These are phyloP conservation scores for Mobula hypostoma DNA, from an alignment of 2,113 vertebrate genomes.

Conservation along the genomic window DNA sequence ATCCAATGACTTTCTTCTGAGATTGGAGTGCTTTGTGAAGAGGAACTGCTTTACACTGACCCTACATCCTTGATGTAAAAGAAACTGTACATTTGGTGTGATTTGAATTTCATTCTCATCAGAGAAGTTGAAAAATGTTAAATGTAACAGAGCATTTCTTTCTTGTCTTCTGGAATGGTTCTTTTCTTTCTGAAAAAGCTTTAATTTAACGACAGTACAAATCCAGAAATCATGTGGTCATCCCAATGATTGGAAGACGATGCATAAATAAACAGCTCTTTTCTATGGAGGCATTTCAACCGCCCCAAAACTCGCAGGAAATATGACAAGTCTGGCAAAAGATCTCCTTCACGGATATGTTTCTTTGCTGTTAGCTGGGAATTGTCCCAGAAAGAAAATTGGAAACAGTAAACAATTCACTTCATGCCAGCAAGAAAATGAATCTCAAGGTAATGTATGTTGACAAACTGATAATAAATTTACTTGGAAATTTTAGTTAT, in stretches of 20 bases:
- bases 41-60: not conserved
- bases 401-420: not conserved
- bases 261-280: not conserved
- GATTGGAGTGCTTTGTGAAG: not conserved
- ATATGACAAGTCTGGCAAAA: not conserved
- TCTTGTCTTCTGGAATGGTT: not conserved
- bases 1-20: no score
- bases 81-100: not conserved
- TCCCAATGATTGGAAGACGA: not conserved
- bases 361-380: conserved; percentile 8
- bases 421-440: not conserved
- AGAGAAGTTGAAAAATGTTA: not conserved
- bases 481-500: no score
- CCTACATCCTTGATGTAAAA: not conserved
- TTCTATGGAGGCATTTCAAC: not conserved
- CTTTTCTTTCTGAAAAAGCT: not conserved
- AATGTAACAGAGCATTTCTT: not conserved
- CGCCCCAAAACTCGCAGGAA: not conserved
- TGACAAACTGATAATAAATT: no score
- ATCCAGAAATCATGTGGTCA: not conserved
- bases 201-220: not conserved
- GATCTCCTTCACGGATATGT: not conserved
- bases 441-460: no score
- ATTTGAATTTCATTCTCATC: not conserved
- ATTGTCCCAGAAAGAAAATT: conserved; percentile 1